A percentile compares a stretch with the other conserved stretches of the same genome.
These are phyloP conservation scores for Enteromius radiatus DNA, from an alignment of 2,797 vertebrate species.

Conservation along the genomic window DNA sequence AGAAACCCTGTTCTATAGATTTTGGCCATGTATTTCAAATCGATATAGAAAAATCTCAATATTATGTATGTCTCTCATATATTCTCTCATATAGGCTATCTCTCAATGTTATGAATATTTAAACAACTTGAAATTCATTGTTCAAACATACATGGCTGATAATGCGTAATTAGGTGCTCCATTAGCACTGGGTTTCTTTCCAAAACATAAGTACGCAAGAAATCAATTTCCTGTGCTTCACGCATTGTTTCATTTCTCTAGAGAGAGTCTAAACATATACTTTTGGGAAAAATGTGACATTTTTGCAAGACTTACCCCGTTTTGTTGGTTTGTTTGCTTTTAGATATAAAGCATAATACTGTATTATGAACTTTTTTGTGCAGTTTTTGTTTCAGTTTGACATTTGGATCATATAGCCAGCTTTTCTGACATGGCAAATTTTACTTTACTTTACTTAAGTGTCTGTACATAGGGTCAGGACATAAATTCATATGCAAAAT, in stretches of 20 bases:
- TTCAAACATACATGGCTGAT: neutral
- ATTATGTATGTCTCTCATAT: no score
- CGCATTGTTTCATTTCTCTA: neutral
- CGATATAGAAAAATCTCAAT: neutral
- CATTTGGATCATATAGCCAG: neutral
- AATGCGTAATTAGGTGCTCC: neutral
- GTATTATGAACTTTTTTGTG: no score
- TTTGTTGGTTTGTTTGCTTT: no score
- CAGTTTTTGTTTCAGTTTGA: neutral
- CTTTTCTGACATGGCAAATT: neutral
- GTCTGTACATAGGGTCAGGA: no score
- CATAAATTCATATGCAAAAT: no score
- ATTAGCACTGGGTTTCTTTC: neutral
- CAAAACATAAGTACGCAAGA: neutral
- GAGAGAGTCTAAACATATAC: neutral
- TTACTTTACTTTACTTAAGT: no score
- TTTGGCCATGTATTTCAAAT: neutral
- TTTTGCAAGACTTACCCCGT: no score
- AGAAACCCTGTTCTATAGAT: neutral
- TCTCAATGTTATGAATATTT: slow-evolving; percentile 1
- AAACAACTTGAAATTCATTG: neutral
- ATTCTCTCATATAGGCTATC: no score
- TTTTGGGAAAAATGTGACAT: neutral
- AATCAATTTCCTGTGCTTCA: neutral
- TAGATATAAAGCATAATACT: no score